Conservation (phyloP, 2,888 invertebrate species). For the Lasioglossum figueresi region DNA sequence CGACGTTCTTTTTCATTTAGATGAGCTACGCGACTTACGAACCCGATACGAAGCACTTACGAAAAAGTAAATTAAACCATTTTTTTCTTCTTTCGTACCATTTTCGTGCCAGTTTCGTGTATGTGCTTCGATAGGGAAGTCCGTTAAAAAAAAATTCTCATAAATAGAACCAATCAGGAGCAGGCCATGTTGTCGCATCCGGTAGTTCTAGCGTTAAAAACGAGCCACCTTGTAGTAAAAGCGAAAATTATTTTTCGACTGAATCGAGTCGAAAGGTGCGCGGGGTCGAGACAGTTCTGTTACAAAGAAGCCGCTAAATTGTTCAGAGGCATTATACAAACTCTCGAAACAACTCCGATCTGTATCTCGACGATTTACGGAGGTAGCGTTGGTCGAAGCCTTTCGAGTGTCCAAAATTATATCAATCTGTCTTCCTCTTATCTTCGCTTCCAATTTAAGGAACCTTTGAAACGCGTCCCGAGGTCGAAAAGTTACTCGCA, state of each 20-base stretch:
- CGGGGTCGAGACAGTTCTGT: background rate
- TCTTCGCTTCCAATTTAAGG: conserved; percentile 1
- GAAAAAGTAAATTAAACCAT: too few species aligned
- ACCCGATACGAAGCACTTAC: too few species aligned
- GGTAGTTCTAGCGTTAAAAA: background rate
- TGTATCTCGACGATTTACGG: background rate
- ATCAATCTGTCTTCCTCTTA: background rate
- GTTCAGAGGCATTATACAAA: background rate
- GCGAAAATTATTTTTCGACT: background rate
- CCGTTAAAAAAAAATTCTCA: too few species aligned
- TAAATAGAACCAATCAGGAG: too few species aligned
- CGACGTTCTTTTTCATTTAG: background rate
- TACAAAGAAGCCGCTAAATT: background rate
- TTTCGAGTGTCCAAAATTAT: background rate
- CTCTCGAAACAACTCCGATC: background rate
- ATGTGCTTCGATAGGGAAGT: too few species aligned
- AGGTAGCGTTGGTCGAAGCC: background rate
- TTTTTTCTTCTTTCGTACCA: too few species aligned
- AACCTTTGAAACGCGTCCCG: background rate
- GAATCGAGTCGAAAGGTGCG: background rate
- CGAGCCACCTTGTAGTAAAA: background rate
- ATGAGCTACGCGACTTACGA: background rate
- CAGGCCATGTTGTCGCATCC: too few species aligned
- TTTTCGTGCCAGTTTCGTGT: too few species aligned
- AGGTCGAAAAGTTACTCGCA: background rate